Evolutionary conservation across 2,797 vertebrate species (phyloP).

Genomic region (Mionectes olivaceus): DNA sequence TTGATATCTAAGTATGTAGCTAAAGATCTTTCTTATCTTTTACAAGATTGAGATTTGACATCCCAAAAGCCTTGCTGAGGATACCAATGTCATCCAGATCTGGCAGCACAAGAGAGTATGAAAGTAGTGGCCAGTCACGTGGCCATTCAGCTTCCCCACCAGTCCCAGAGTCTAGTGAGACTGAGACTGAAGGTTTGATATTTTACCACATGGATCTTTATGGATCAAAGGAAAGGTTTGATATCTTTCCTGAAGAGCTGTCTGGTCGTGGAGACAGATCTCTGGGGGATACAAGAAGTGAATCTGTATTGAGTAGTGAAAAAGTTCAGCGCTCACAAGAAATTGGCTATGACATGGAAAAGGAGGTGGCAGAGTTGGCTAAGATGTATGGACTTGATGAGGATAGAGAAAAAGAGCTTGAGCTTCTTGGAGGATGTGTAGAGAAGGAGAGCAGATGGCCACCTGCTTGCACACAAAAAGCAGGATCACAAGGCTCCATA

Average conservation of each 20-base stretch:
- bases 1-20: background rate
- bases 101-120: conserved; percentile 6
- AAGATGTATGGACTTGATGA: conserved; percentile 73
- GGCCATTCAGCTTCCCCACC: background rate
- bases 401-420: conserved; percentile 66
- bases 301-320: background rate
- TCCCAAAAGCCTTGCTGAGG: background rate
- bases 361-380: conserved; percentile 70
- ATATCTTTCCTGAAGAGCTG: conserved; percentile 81
- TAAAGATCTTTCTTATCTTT: conserved; percentile 23
- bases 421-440: conserved; percentile 1
- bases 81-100: conserved; percentile 35
- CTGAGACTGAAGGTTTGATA: conserved; percentile 50
- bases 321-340: background rate
- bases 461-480: background rate
- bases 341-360: conserved; percentile 47
- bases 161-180: background rate
- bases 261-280: conserved; percentile 46
- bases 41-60: background rate
- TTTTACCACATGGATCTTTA: conserved; percentile 84
- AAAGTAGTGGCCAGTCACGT: background rate
- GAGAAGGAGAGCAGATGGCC: background rate
- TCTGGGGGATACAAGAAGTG: background rate
- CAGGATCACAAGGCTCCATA: background rate
- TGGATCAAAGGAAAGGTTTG: conserved; percentile 80